phyloP scores from a whole-genome alignment of 2,888 invertebrate genomes.

The Stramonita haemastoma region DNA sequence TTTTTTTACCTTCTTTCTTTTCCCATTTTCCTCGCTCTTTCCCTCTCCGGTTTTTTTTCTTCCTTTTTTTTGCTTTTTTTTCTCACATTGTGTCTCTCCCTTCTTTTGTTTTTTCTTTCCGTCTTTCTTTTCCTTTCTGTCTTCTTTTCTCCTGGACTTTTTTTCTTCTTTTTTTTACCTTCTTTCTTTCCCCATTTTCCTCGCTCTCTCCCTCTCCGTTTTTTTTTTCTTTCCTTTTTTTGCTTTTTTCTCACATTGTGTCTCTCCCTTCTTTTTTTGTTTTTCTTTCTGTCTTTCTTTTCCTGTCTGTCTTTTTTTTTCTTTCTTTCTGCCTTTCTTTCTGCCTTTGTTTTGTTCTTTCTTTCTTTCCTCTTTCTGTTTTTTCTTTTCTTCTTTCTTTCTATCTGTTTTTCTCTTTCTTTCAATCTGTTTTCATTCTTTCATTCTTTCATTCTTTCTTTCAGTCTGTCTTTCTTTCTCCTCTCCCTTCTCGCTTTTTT shows the following conservation, averaged over 20 bases:
- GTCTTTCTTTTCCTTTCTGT: background rate
- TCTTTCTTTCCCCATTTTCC: background rate
- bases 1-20: no score
- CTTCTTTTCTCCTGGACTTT: background rate
- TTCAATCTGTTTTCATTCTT: background rate
- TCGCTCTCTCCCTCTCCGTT: background rate
- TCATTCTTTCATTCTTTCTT: no score
- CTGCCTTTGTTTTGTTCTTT: background rate
- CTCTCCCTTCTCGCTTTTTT: no score
- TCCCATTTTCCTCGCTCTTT: no score
- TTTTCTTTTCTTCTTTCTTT: background rate
- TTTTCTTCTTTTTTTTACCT: background rate
- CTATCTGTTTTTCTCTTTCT: background rate
- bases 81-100: background rate
- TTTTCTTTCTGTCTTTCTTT: background rate
- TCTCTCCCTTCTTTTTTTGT: background rate
- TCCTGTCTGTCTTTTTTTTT: background rate
- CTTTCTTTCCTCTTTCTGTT: background rate
- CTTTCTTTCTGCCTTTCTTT: background rate
- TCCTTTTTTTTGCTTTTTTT: no score
- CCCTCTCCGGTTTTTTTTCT: no score
- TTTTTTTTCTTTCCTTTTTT: background rate
- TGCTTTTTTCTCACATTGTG: background rate
- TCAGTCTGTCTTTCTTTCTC: no score
- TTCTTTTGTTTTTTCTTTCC: background rate